Evolutionary conservation across 1,140 invertebrate species (phyloP), one percentile per base, ranked within the genome.

Genomic region (Archegozetes longisetosus): DNA sequence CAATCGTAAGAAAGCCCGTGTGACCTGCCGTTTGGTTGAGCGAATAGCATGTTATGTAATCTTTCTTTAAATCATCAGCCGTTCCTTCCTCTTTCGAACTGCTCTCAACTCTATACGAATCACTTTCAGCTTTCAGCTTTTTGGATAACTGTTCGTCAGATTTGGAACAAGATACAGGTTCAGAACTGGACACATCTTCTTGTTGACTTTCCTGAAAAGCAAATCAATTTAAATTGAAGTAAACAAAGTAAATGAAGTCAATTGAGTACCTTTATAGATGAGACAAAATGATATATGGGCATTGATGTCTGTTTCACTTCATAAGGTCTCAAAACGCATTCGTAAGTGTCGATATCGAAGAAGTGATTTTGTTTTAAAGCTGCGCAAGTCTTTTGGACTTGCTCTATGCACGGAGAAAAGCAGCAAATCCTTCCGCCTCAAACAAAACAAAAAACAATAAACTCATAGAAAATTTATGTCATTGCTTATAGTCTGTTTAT

Each of bases 381-480:
- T 52, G 77, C 67, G 72, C 84, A 88, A 3, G 86, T 89, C 65
- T 82, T 79, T 73, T 96, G 89, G 1, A 95, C 91, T 79, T 97
- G 94, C 74, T 98, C 93, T 64, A 98, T 94, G 70, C 94, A 98
- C 0, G 94, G 94, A 2, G 92, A 96, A 75, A 98, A 98, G 0
- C 89, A 93, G 73, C 91, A 94, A 53, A 98, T 79, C 65, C 91
- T 79, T 24, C 91, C 90, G 69, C 91, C 91, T 85, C 32, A 40
- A 40, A 40, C 17, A 40, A 40, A 40, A 6, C 6, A 40, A 40
- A 6, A 40, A 40, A 9, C 32, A 40, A 40, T 40, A 40, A 40
- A 40, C 17, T 40, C 6, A 9, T n/a, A n/a, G n/a, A n/a, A n/a
- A n/a, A n/a, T n/a, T n/a, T n/a, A n/a, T n/a, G n/a, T n/a, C n/a